These are phyloP conservation scores for Bedellia somnulentella DNA, from an alignment of 2,888 invertebrate genomes.

Conservation along the genomic window DNA sequence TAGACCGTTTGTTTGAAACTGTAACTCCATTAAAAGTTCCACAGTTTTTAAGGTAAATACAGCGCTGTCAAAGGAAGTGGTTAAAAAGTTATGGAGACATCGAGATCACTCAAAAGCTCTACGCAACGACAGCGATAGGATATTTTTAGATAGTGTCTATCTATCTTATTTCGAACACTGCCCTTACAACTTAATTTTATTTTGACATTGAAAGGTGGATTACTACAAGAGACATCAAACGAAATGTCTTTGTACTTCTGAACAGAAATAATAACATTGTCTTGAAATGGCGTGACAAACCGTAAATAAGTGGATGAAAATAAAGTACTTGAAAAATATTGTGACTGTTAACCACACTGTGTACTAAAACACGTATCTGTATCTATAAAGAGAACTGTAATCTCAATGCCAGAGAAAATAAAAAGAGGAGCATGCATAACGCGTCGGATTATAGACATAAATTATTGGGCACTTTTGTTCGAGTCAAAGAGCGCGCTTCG, in stretches of 20 bases:
- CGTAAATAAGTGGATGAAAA: constrained; percentile 33
- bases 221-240: no score
- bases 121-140: no score
- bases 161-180: constrained; percentile 27
- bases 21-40: constrained; percentile 56
- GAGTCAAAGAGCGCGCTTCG: constrained; percentile 40
- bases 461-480: constrained; percentile 59
- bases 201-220: constrained; percentile 19
- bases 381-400: constrained; percentile 30
- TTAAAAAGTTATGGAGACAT: constrained; percentile 56
- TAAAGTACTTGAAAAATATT: constrained; percentile 34
- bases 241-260: no score
- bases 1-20: constrained; percentile 28
- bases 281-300: constrained; percentile 23
- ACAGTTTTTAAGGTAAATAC: constrained; percentile 48
- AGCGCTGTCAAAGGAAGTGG: constrained; percentile 46
- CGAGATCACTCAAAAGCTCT: constrained; percentile 45
- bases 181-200: constrained; percentile 25
- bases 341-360: constrained; percentile 41
- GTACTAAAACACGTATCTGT: constrained; percentile 34
- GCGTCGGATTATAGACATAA: constrained; percentile 59
- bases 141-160: no score
- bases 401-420: constrained; percentile 35
- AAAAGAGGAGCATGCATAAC: constrained; percentile 24
- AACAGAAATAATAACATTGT: constrained; percentile 23